Percentiles rank a stretch among this genome's conserved stretches.
Conservation (phyloP, 2,888 invertebrate genomes). For the Hemaris fuciformis region DNA sequence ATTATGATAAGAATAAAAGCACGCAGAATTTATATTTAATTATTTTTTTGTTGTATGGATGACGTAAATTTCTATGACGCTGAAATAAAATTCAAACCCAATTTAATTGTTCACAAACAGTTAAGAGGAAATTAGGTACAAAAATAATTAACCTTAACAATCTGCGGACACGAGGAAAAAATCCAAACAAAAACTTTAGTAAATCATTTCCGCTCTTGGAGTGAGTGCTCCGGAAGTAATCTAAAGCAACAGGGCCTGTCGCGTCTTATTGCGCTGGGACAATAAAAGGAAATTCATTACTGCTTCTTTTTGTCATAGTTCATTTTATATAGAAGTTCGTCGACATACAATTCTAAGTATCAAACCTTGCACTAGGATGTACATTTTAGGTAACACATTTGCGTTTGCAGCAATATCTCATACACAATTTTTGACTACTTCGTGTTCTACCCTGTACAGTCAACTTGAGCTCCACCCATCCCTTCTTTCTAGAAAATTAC, state of each 20-base stretch:
- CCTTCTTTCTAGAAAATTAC: too few species aligned
- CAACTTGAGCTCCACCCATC: too few species aligned
- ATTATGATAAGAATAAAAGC: too few species aligned
- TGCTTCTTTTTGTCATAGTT: not conserved
- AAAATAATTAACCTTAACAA: not conserved
- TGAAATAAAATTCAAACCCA: not conserved
- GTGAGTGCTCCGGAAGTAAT: not conserved
- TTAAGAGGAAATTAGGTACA: not conserved
- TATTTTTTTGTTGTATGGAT: too few species aligned
- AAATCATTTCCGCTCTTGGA: not conserved
- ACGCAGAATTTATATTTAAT: too few species aligned
- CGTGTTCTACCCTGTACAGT: too few species aligned
- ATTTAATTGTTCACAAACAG: not conserved
- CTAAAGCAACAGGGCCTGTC: not conserved
- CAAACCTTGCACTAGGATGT: too few species aligned
- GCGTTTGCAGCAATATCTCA: too few species aligned
- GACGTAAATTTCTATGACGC: too few species aligned
- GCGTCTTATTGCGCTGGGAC: not conserved
- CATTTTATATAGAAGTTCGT: not conserved
- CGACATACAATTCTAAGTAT: too few species aligned
- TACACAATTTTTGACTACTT: too few species aligned
- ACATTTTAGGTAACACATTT: too few species aligned
- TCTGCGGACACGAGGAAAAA: not conserved
- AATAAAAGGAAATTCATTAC: not conserved
- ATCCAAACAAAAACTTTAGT: not conserved